Percentiles rank a stretch among this genome's conserved stretches.
phyloP scores from a whole-genome alignment of 2,797 vertebrate genomes.

The Leptoclinus maculatus region DNA sequence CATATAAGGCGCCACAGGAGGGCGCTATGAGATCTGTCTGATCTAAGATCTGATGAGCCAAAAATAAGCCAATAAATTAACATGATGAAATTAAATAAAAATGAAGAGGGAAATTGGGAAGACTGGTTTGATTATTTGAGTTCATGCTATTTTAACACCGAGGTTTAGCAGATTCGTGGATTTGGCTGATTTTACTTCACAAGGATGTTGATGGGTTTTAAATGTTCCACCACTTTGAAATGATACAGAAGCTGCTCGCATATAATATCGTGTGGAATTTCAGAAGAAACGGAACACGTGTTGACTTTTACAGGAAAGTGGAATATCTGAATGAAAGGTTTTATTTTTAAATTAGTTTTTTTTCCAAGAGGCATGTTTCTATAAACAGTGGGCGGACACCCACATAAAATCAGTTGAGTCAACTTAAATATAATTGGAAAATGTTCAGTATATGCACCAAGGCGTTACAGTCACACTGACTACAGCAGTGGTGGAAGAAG shows the following conservation, averaged over 20 bases:
- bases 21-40: slow-evolving; percentile 58
- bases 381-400: slow-evolving; percentile 33
- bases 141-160: slow-evolving; percentile 3
- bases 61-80: slow-evolving; percentile 54
- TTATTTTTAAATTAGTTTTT: slow-evolving; percentile 14
- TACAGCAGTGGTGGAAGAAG: slow-evolving; percentile 3
- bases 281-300: neutral
- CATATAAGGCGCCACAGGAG: slow-evolving; percentile 60
- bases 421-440: slow-evolving; percentile 37
- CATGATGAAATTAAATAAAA: slow-evolving; percentile 72
- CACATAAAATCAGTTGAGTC: slow-evolving; percentile 44
- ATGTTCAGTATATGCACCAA: slow-evolving; percentile 1
- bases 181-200: neutral
- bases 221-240: neutral
- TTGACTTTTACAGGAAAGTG: neutral
- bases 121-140: slow-evolving; percentile 23
- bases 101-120: slow-evolving; percentile 41
- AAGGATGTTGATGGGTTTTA: neutral
- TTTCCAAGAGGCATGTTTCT: slow-evolving; percentile 28
- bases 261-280: neutral
- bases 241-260: neutral
- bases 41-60: slow-evolving; percentile 38
- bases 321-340: slow-evolving; percentile 19
- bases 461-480: slow-evolving; percentile 15
- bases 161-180: neutral